Conservation (phyloP, 2,797 vertebrate species). For the Scarus forsteni region DNA sequence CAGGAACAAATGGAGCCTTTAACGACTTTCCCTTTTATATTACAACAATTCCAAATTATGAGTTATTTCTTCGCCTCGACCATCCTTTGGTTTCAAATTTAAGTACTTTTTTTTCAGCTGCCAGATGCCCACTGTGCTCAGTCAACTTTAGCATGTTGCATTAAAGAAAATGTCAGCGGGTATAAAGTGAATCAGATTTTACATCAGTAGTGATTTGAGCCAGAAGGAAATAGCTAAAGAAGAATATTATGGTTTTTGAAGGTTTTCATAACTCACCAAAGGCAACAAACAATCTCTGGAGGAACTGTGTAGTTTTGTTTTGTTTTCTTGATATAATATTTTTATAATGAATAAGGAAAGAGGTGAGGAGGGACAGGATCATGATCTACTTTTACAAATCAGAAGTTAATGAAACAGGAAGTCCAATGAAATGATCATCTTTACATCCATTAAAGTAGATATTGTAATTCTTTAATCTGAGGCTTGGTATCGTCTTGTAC, state of each 20-base stretch:
- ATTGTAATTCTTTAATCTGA: too few species aligned
- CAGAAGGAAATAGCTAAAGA: conserved; percentile 26
- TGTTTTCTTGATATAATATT: background rate
- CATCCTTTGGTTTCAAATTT: conserved; percentile 9
- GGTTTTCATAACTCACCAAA: conserved; percentile 33
- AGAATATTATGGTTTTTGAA: conserved; percentile 23
- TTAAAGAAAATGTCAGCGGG: conserved; percentile 33
- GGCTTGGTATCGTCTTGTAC: too few species aligned
- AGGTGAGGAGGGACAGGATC: background rate
- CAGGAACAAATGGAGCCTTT: conserved; percentile 5
- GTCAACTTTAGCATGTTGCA: conserved; percentile 25
- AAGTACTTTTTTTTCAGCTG: background rate
- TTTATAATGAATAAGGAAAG: conserved; percentile 24
- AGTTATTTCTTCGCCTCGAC: background rate
- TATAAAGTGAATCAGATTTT: conserved; percentile 33
- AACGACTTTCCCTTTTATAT: background rate
- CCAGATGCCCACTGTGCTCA: conserved; percentile 8
- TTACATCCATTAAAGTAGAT: too few species aligned
- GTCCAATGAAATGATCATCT: too few species aligned
- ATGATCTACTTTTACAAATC: too few species aligned
- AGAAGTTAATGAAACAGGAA: too few species aligned
- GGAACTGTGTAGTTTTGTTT: background rate
- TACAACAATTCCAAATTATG: background rate
- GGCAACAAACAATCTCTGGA: conserved; percentile 19
- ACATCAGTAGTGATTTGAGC: conserved; percentile 19